A percentile compares a stretch with the other conserved stretches of the same genome.
Conservation (phyloP, 1,140 invertebrate genomes). For the Chrysoperla carnea region DNA sequence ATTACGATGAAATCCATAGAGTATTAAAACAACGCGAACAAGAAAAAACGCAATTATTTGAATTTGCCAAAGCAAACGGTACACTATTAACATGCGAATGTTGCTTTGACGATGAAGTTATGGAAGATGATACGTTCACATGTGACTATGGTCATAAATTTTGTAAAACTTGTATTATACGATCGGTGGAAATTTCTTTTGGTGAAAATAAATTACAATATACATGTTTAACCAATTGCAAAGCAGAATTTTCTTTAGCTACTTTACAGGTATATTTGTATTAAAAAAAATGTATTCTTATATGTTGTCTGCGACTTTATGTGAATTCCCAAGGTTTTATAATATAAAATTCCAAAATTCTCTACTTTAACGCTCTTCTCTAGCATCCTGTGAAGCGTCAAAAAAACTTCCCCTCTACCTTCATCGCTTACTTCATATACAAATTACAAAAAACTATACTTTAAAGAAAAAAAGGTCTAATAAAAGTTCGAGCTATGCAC, state of each 20-base stretch:
- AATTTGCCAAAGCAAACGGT: slow-evolving; percentile 15
- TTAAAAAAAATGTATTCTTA: not conserved
- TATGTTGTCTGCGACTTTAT: no score
- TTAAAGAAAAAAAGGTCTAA: no score
- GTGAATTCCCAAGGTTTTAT: no score
- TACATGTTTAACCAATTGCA: slow-evolving; percentile 28
- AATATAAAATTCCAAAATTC: no score
- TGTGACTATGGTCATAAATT: slow-evolving; percentile 39
- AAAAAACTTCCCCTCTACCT: no score
- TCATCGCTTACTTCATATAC: no score
- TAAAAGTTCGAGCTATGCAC: no score
- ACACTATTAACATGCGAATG: slow-evolving; percentile 27
- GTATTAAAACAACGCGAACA: slow-evolving; percentile 17
- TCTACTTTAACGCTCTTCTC: no score
- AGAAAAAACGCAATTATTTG: slow-evolving; percentile 17
- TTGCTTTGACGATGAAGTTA: slow-evolving; percentile 38
- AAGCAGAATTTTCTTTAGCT: slow-evolving; percentile 24
- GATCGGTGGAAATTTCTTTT: slow-evolving; percentile 28
- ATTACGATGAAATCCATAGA: slow-evolving; percentile 24
- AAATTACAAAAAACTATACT: no score
- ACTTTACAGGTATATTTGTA: slow-evolving; percentile 23
- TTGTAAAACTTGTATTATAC: slow-evolving; percentile 35
- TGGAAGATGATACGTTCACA: slow-evolving; percentile 33
- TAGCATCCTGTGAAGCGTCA: no score
- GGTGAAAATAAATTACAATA: slow-evolving; percentile 31